Percentiles rank a stretch among this genome's conserved stretches.
Conservation (phyloP, 30 jellyfish, hydroid and myxozoan species). For the Mastigias papua region DNA sequence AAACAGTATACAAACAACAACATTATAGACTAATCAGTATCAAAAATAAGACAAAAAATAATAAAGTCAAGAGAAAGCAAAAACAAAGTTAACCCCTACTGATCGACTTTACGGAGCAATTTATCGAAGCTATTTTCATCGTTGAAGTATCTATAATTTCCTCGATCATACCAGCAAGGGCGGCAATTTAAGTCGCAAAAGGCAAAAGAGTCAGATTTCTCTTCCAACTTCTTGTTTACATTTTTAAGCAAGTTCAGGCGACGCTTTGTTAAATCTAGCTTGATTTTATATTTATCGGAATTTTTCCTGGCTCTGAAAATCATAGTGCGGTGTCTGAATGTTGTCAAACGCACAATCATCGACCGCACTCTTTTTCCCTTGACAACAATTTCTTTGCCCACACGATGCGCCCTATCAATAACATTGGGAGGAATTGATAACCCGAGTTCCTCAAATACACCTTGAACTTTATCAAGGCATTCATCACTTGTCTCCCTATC, state of each 20-base stretch:
- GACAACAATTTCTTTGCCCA: conserved; percentile 1
- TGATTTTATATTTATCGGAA: not conserved
- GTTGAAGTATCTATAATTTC: not conserved
- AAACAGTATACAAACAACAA: not conserved
- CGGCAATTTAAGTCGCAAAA: conserved; percentile 27
- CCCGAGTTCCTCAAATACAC: conserved; percentile 37
- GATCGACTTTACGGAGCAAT: not conserved
- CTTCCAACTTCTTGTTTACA: conserved; percentile 12
- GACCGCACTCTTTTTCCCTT: conserved; percentile 7
- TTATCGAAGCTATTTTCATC: not conserved
- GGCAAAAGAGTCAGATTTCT: not conserved
- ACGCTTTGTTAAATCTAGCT: conserved; percentile 15
- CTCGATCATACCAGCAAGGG: conserved; percentile 36
- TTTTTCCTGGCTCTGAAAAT: conserved; percentile 18
- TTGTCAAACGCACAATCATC: conserved; percentile 24
- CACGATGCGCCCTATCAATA: conserved; percentile 33
- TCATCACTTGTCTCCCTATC: conserved; percentile 18
- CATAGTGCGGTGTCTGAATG: conserved; percentile 15
- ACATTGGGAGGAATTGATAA: conserved; percentile 3
- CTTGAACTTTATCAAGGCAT: too few species aligned
- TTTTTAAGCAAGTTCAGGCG: not conserved
- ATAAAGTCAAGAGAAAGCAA: not conserved
- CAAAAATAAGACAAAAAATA: too few species aligned
- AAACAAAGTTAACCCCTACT: not conserved
- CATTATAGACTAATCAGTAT: too few species aligned